Evolutionary conservation across 2,113 vertebrate species (phyloP), one percentile per base, ranked within the genome.

Genomic region (Lanius ludovicianus): DNA sequence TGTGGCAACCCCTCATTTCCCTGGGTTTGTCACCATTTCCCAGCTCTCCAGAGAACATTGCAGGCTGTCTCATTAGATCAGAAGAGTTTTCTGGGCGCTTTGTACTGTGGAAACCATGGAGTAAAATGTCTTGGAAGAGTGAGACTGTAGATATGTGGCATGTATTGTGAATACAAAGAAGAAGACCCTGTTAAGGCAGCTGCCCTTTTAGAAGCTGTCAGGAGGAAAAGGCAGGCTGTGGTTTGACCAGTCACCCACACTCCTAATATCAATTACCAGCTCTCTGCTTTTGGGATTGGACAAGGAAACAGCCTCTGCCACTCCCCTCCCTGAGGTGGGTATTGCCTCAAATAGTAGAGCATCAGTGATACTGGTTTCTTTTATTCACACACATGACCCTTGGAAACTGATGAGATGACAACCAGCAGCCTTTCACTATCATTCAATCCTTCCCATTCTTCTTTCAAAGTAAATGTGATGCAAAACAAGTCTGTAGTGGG

Each of bases 1-100:
- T 74, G 50, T 93, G 85, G 82, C 84, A 97, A 77, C 79, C 82
- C 59, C 74, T 90, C 78, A 94, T 95, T 96, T 91, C 50, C n/a
- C 64, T 55, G 59, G 28, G 13, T 73, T 91, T 96, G 62, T 94
- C 81, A 82, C 67, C 50, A 17, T 49, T 84, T 59, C 73, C 84
- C 47, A 47, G 44, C 46, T 82, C 65, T 81, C 52, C 49, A 37
- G 59, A 89, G 89, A 91, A 25, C 67, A 85, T 69, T 73, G 11
- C 73, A 87, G 57, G 13, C 44, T 89, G 37, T 47, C 63, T 93
- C 21, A 19, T 87, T 44, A 75, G 52, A 71, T 78, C 4, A 91
- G 75, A 88, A 41, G 8, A 53, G 14, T 21, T 89, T 75, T 81
- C 69, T 76, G 50, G 27, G 50, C 24, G 65, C 17, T 65, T 83